These are phyloP conservation scores for Calliopsis andreniformis DNA, from an alignment of 1,140 invertebrate species.

Conservation along the genomic window DNA sequence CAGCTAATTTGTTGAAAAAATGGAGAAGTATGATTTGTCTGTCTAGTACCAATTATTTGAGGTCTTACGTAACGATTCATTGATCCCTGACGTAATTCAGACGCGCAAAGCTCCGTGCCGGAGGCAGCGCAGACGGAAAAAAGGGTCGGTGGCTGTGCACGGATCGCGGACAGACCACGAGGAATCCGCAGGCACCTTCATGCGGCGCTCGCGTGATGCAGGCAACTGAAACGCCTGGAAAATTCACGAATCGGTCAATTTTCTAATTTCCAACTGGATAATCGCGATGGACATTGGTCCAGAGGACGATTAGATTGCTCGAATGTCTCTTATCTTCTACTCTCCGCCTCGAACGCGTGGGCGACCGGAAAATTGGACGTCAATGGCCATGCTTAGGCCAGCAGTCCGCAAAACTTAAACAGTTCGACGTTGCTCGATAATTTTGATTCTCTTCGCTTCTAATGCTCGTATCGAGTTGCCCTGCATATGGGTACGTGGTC, in stretches of 20 bases:
- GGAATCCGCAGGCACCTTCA: not conserved
- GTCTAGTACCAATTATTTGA: too few relatives aligned
- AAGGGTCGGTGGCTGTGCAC: not conserved
- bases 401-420: not conserved
- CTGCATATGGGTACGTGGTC: too few relatives aligned
- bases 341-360: not conserved
- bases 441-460: not conserved
- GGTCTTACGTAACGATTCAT: constrained; percentile 22
- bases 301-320: constrained; percentile 7
- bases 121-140: not conserved
- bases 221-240: not conserved
- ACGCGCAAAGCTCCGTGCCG: not conserved
- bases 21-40: too few relatives aligned
- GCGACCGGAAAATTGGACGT: not conserved
- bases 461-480: not conserved
- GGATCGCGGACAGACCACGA: not conserved
- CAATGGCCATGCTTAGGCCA: not conserved
- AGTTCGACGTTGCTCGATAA: not conserved
- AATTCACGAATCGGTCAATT: not conserved
- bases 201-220: constrained; percentile 8
- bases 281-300: constrained; percentile 17
- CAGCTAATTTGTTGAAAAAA: too few relatives aligned
- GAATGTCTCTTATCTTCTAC: constrained; percentile 8
- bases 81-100: constrained; percentile 16
- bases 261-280: constrained; percentile 16